Conservation (phyloP, 2,113 vertebrate species). For the Jacana jacana region DNA sequence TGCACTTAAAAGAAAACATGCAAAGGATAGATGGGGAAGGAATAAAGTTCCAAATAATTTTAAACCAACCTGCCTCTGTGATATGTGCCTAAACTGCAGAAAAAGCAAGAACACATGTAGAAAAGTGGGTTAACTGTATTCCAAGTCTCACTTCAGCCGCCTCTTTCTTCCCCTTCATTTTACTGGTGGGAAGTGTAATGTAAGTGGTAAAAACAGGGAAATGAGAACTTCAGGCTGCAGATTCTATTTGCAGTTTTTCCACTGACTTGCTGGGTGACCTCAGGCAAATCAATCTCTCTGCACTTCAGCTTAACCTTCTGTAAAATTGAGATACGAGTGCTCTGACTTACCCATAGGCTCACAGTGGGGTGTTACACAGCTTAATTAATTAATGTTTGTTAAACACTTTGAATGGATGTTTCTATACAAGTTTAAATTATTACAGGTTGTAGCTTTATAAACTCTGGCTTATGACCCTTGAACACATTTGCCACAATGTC, state of each 20-base stretch:
- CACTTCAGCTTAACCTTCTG: conserved; percentile 48
- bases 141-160: neutral
- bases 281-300: conserved; percentile 45
- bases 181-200: conserved; percentile 33
- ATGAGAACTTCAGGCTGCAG: conserved; percentile 21
- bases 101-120: neutral
- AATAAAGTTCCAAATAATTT: neutral
- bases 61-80: neutral
- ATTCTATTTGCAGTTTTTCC: conserved; percentile 51
- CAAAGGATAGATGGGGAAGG: neutral
- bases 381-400: conserved; percentile 56
- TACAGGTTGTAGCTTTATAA: neutral
- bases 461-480: conserved; percentile 11
- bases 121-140: conserved; percentile 46
- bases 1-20: neutral
- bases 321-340: conserved; percentile 40
- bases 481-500: neutral
- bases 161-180: conserved; percentile 16
- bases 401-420: conserved; percentile 15
- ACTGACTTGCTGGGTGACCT: conserved; percentile 39
- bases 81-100: neutral
- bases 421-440: conserved; percentile 7
- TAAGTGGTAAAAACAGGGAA: conserved; percentile 38
- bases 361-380: neutral
- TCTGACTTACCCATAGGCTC: conserved; percentile 37